Conservation (phyloP, 53 echinoderm and acorn worm species). For the Pentamera pediparva region DNA sequence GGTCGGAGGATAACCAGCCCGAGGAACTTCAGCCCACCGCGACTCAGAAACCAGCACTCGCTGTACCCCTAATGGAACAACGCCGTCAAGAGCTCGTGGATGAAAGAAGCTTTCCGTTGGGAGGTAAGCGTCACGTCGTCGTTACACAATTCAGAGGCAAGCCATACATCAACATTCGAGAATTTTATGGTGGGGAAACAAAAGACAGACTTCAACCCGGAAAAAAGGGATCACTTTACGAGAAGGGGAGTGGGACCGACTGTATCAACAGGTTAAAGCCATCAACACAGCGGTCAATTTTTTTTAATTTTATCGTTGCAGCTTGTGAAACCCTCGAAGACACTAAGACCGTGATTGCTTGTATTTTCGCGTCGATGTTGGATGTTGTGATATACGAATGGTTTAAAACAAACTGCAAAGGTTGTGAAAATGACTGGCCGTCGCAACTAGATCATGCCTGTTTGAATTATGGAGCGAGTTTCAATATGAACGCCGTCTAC, state of each 20-base stretch:
- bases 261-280: not conserved
- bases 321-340: too few species aligned
- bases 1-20: too few species aligned
- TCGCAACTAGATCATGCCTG: not conserved
- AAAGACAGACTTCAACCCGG: not conserved
- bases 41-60: too few species aligned
- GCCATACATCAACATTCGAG: conserved; percentile 1
- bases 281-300: not conserved
- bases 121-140: not conserved
- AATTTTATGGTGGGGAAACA: conserved; percentile 1
- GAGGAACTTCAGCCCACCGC: too few species aligned
- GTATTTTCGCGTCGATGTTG: not conserved
- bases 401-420: not conserved
- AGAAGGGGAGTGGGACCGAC: not conserved
- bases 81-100: too few species aligned
- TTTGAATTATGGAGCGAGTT: not conserved
- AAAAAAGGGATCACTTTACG: not conserved
- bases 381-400: not conserved
- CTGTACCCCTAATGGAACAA: too few species aligned
- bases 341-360: not conserved
- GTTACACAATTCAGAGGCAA: not conserved
- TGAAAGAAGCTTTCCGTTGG: not conserved
- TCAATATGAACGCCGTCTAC: not conserved
- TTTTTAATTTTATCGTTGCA: too few species aligned
- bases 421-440: not conserved